Percentiles rank a stretch among this genome's conserved stretches.
These are phyloP conservation scores for Odontocerum albicorne DNA, from an alignment of 2,888 invertebrate genomes.

Conservation along the genomic window DNA sequence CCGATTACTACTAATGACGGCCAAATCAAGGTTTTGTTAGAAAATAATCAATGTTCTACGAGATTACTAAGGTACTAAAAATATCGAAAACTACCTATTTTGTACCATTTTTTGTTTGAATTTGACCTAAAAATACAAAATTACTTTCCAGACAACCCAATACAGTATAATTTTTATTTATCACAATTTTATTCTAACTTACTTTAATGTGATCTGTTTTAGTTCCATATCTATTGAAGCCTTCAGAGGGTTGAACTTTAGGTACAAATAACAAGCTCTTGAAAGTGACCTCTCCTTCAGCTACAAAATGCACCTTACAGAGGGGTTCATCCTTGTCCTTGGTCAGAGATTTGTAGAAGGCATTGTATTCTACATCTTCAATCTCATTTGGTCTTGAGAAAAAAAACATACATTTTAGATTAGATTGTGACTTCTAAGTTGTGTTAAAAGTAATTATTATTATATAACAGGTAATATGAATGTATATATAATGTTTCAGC, in stretches of 20 bases:
- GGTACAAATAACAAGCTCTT: constrained; percentile 95
- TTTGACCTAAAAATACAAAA: no score
- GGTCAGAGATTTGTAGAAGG: constrained; percentile 94
- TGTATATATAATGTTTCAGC: not conserved
- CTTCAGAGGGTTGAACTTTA: constrained; percentile 85
- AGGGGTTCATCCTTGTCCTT: constrained; percentile 85
- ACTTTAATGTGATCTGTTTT: constrained; percentile 91
- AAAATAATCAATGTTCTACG: no score
- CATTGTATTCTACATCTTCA: constrained; percentile 84
- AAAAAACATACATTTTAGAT: not conserved
- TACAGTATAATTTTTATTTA: no score
- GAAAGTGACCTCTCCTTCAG: constrained; percentile 99
- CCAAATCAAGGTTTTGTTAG: no score
- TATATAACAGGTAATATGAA: not conserved
- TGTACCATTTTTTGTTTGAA: no score
- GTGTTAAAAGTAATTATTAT: not conserved
- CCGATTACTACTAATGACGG: no score
- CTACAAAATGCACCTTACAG: constrained; percentile 91
- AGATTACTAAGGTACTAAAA: no score
- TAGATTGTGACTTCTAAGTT: not conserved
- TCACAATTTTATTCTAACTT: no score
- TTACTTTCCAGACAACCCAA: no score
- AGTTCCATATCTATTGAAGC: constrained; percentile 94
- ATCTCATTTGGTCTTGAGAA: constrained; percentile 69
- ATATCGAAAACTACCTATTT: no score